Evolutionary conservation across 1,140 invertebrate genomes (phyloP), one percentile per base, ranked within the genome.

Genomic region (Dufourea novaeangliae): DNA sequence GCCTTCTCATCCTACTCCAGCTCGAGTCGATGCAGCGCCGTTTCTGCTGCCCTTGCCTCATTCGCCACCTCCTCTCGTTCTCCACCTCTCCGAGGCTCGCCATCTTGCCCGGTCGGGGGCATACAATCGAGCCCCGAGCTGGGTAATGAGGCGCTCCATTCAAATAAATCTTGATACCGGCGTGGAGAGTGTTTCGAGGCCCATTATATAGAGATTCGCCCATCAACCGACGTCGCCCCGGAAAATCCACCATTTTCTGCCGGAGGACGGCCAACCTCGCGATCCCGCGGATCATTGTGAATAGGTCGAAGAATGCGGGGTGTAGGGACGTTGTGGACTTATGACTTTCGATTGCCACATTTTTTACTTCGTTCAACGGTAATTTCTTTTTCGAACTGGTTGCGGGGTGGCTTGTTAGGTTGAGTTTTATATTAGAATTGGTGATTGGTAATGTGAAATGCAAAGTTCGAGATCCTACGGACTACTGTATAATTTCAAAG

Each of bases 71-170:
- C 56, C 64, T 61, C 68, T 69, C 69, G 54, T 71, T 59, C 59
- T 54, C 72, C 32, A 11, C 22, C 50, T 54, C 66, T 46, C 56
- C 29, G 63, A 59, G 75, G 41, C 72, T 69, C 76, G 68, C 73
- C 56, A 59, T 46, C 71, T 70, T 50, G 68, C 81, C 70, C 72
- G 85, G 62, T 72, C 88, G 86, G 85, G 79, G 79, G 82, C 83
- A 83, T 86, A 91, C 90, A 91, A 91, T 91, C 89, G 88, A 41
- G 27, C 82, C 63, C 85, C 75, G 84, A 89, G 88, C 86, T 81
- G 90, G 90, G 88, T 92, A 92, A 92, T 92, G 90, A 92, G 90
- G 86, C 90, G 88, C 86, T 87, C 89, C 83, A 90, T 92, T 91
- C 90, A 90, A 90, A 91, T 92, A 91, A 91, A 92, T 91, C 91